phyloP scores from a whole-genome alignment of 2,113 vertebrate genomes.

The Corythornis cristatus region DNA sequence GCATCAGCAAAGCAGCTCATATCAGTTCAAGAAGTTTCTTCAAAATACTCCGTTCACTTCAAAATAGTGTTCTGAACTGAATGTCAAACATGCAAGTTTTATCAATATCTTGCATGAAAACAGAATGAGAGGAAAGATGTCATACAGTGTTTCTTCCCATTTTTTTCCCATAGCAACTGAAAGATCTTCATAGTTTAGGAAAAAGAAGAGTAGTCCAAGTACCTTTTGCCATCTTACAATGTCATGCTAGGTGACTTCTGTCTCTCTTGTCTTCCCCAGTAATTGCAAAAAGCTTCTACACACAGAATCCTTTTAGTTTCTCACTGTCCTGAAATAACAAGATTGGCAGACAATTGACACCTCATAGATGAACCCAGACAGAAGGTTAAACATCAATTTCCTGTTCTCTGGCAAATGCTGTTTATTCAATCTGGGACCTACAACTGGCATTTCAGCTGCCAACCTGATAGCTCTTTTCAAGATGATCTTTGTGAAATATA shows the following conservation, averaged over 20 bases:
- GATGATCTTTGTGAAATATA: background rate
- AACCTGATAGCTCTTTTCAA: background rate
- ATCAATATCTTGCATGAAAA: background rate
- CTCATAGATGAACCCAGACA: background rate
- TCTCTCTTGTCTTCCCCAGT: background rate
- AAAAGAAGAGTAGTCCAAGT: background rate
- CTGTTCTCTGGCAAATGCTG: background rate
- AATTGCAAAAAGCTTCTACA: background rate
- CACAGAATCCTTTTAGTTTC: background rate
- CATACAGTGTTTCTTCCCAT: background rate
- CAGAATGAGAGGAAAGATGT: background rate
- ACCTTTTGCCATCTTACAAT: background rate
- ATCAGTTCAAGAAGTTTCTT: background rate
- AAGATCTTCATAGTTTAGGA: background rate
- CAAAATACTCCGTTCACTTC: background rate
- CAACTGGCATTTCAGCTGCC: background rate
- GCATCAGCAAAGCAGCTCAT: background rate
- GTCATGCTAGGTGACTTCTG: background rate
- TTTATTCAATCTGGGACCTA: constrained; percentile 20
- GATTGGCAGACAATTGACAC: background rate
- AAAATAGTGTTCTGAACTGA: background rate
- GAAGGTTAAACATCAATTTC: constrained; percentile 29
- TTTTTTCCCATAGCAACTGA: background rate
- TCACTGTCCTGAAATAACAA: background rate
- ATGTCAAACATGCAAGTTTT: background rate